These are phyloP conservation scores for Neoitamus cyanurus DNA, from an alignment of 2,888 invertebrate genomes.

Conservation along the genomic window DNA sequence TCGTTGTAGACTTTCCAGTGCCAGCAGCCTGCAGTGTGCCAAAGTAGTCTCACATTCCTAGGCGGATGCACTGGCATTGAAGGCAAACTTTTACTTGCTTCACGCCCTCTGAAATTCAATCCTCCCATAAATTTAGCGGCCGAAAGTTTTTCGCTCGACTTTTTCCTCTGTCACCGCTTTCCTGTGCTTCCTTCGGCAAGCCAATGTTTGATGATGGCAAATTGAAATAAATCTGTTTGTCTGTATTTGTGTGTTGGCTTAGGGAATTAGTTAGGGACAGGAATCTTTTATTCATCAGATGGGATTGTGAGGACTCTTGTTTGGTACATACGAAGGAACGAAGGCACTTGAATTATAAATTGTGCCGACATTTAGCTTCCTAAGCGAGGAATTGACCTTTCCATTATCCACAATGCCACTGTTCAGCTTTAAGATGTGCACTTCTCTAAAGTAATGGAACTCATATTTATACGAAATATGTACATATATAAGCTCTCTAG, in stretches of 20 bases:
- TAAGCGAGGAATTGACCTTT: conserved; percentile 33
- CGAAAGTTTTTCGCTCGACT: conserved; percentile 21
- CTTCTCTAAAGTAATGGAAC: neutral
- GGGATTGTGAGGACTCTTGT: conserved; percentile 31
- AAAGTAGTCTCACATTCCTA: neutral
- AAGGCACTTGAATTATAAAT: conserved; percentile 42
- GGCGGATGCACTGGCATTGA: conserved; percentile 3
- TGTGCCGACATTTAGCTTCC: conserved; percentile 20
- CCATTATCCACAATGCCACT: neutral
- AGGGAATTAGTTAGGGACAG: conserved; percentile 41
- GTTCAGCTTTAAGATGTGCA: conserved; percentile 1
- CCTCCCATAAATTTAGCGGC: conserved; percentile 42
- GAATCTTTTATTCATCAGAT: conserved; percentile 45
- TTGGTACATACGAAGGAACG: conserved; percentile 6
- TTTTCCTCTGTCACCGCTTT: conserved; percentile 5
- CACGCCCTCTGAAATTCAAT: conserved; percentile 39
- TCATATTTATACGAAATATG: neutral
- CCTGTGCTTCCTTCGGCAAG: conserved; percentile 2
- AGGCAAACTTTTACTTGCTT: conserved; percentile 38
- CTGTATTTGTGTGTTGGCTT: conserved; percentile 44
- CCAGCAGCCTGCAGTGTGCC: neutral
- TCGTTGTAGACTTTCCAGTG: neutral
- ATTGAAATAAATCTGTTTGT: conserved; percentile 46
- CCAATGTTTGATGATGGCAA: conserved; percentile 45
- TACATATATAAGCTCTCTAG: neutral